These are phyloP conservation scores for Ctenopoma multispine DNA, from an alignment of 2,797 vertebrate genomes.

Conservation along the genomic window DNA sequence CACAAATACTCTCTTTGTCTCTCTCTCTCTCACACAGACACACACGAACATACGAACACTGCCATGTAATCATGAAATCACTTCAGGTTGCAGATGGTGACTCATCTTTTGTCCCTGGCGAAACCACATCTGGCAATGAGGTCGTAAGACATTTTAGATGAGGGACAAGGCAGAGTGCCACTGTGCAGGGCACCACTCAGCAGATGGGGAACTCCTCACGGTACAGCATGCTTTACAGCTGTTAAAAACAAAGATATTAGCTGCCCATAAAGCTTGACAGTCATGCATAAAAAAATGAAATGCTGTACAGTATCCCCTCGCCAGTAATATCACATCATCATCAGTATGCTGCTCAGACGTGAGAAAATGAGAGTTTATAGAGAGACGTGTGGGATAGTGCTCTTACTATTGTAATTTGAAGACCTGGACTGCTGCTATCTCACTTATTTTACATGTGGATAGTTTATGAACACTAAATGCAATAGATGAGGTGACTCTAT, in stretches of 20 bases:
- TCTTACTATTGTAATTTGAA: background rate
- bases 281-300: constrained; percentile 35
- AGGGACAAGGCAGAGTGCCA: constrained; percentile 36
- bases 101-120: constrained; percentile 69
- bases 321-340: constrained; percentile 32
- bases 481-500: background rate
- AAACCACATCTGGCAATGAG: constrained; percentile 65
- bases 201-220: constrained; percentile 63
- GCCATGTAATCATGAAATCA: constrained; percentile 71
- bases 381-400: background rate
- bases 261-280: constrained; percentile 44
- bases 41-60: constrained; percentile 20
- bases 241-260: constrained; percentile 51
- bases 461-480: constrained; percentile 8
- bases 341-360: constrained; percentile 19
- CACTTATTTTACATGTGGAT: background rate
- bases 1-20: constrained; percentile 2
- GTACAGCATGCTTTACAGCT: constrained; percentile 57
- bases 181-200: constrained; percentile 45
- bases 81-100: constrained; percentile 67
- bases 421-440: background rate
- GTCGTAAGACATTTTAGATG: constrained; percentile 59
- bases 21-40: constrained; percentile 12
- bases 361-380: constrained; percentile 18
- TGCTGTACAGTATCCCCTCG: constrained; percentile 33